phyloP scores from a whole-genome alignment of 2,113 vertebrate genomes.

The Lepisosteus osseus region DNA sequence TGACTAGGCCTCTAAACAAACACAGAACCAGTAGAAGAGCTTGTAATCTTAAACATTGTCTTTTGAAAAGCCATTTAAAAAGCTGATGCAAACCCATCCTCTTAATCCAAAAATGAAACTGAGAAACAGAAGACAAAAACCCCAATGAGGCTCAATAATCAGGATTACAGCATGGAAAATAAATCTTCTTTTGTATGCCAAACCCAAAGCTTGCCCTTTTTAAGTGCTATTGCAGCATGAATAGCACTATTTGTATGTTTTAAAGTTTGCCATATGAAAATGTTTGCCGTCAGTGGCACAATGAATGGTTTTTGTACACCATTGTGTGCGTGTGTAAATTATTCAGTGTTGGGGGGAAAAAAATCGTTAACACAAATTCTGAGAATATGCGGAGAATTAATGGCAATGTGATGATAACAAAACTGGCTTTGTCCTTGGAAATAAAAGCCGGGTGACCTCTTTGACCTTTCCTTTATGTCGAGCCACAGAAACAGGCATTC shows the following conservation, averaged over 20 bases:
- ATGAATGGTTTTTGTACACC: constrained; percentile 42
- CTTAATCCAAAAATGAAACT: neutral
- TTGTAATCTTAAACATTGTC: too few species aligned
- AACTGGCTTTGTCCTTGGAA: constrained; percentile 36
- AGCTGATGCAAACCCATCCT: too few species aligned
- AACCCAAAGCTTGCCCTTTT: neutral
- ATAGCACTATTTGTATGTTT: constrained; percentile 1
- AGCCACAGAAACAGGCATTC: constrained; percentile 8
- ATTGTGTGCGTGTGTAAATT: constrained; percentile 26
- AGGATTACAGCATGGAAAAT: neutral
- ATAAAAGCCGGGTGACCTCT: constrained; percentile 39
- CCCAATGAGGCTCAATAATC: neutral
- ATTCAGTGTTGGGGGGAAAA: constrained; percentile 35
- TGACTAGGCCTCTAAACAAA: too few species aligned
- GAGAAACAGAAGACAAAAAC: constrained; percentile 15
- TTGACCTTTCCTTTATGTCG: constrained; percentile 42
- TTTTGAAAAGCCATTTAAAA: too few species aligned
- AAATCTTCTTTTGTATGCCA: neutral
- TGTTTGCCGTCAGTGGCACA: constrained; percentile 22
- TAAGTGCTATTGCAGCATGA: neutral
- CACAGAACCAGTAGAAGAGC: too few species aligned
- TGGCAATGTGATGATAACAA: constrained; percentile 36
- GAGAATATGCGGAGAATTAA: constrained; percentile 34
- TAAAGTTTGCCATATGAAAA: constrained; percentile 1
- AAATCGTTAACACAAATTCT: constrained; percentile 41